Evolutionary conservation across 2,797 vertebrate genomes (phyloP).

Genomic region (Galago senegalensis): DNA sequence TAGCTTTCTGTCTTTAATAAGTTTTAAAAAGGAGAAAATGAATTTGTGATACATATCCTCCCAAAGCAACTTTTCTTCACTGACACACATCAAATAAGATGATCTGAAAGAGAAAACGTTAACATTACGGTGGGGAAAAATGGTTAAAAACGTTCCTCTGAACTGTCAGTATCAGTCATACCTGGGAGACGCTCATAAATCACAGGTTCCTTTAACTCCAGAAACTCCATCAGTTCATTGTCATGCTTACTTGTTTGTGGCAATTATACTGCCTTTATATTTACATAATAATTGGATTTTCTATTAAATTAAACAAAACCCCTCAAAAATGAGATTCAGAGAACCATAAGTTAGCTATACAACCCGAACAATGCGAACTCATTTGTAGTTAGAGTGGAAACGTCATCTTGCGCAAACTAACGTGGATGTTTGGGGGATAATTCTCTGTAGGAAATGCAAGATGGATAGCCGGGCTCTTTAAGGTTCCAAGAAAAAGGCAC

Average conservation of each 20-base stretch:
- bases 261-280: constrained; percentile 85
- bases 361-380: constrained; percentile 42
- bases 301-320: constrained; percentile 84
- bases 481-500: constrained; percentile 44
- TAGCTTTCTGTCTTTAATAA: constrained; percentile 73
- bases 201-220: constrained; percentile 82
- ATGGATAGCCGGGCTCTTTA: constrained; percentile 10
- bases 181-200: constrained; percentile 84
- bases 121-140: constrained; percentile 58
- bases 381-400: constrained; percentile 65
- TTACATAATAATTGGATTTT: constrained; percentile 89
- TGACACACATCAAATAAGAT: constrained; percentile 41
- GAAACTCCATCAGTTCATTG: constrained; percentile 78
- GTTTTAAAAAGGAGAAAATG: constrained; percentile 81
- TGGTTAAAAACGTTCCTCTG: constrained; percentile 70
- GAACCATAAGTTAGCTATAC: constrained; percentile 66
- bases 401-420: constrained; percentile 25
- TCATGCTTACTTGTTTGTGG: constrained; percentile 84
- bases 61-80: constrained; percentile 77
- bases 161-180: constrained; percentile 80
- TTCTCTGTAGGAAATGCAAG: constrained; percentile 58
- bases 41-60: constrained; percentile 82
- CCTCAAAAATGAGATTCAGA: constrained; percentile 58
- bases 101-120: constrained; percentile 70
- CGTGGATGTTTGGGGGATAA: constrained; percentile 37